Conservation (phyloP, 2,797 vertebrate genomes). For the Smutsia temminckii region DNA sequence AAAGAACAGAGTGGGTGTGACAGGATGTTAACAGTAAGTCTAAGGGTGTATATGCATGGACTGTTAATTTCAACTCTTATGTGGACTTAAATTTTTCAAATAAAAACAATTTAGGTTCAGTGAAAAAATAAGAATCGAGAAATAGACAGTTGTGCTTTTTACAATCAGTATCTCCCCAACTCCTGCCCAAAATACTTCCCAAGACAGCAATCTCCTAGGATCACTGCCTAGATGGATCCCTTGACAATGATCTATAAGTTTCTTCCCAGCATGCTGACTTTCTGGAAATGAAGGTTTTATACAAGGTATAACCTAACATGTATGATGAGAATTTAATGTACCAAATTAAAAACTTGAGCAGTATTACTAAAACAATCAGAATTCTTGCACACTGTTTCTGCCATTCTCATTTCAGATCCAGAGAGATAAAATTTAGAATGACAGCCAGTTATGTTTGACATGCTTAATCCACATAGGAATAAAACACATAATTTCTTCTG, state of each 20-base stretch:
- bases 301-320: neutral
- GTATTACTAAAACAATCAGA: neutral
- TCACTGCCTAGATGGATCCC: neutral
- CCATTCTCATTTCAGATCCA: neutral
- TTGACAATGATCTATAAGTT: neutral
- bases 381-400: neutral
- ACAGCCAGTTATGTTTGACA: neutral
- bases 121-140: neutral
- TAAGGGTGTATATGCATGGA: neutral
- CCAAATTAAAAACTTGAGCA: conserved; percentile 23
- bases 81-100: neutral
- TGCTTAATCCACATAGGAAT: neutral
- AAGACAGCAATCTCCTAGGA: neutral
- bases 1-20: neutral
- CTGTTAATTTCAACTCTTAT: neutral
- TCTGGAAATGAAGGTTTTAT: neutral
- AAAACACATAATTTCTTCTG: neutral
- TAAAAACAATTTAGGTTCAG: neutral
- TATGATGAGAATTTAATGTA: neutral
- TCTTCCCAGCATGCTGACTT: neutral
- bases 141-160: neutral
- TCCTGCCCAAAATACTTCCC: neutral
- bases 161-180: neutral
- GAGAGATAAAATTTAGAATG: neutral
- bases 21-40: neutral